Evolutionary conservation across 2,888 invertebrate species (phyloP).

Genomic region (Terebella lapidaria): DNA sequence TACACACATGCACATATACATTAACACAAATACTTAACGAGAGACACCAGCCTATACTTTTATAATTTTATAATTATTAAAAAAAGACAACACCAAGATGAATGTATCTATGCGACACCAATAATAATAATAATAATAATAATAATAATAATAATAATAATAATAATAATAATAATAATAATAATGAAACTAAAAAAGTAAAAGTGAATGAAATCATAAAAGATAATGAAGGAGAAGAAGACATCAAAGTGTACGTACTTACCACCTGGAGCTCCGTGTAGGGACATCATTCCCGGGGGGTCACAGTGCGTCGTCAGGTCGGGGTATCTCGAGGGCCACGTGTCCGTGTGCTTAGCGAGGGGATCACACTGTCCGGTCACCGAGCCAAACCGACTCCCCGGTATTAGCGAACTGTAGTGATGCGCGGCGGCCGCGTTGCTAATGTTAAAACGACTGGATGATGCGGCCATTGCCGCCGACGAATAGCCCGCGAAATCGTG

Average conservation of each 20-base stretch:
- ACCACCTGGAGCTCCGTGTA: neutral
- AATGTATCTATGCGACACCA: neutral
- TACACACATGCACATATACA: slow-evolving; percentile 2
- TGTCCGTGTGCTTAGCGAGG: slow-evolving; percentile 14
- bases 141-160: neutral
- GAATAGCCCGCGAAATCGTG: neutral
- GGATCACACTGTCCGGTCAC: slow-evolving; percentile 13
- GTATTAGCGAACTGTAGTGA: slow-evolving; percentile 33
- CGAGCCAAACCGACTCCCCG: slow-evolving; percentile 10
- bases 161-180: neutral
- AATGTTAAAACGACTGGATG: neutral
- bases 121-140: slow-evolving; percentile 19
- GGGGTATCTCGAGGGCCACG: slow-evolving; percentile 14
- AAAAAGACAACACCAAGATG: neutral
- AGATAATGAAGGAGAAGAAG: neutral
- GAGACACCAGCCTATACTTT: neutral
- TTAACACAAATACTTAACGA: slow-evolving; percentile 1
- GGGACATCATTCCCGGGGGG: neutral
- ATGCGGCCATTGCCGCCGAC: neutral
- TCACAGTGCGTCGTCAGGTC: neutral
- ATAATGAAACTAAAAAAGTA: slow-evolving; percentile 18
- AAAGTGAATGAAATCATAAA: neutral
- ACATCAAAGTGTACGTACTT: neutral
- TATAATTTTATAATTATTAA: slow-evolving; percentile 3
- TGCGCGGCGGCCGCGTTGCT: neutral